Evolutionary conservation across 2,888 invertebrate genomes (phyloP).

Genomic region (Bugula neritina): DNA sequence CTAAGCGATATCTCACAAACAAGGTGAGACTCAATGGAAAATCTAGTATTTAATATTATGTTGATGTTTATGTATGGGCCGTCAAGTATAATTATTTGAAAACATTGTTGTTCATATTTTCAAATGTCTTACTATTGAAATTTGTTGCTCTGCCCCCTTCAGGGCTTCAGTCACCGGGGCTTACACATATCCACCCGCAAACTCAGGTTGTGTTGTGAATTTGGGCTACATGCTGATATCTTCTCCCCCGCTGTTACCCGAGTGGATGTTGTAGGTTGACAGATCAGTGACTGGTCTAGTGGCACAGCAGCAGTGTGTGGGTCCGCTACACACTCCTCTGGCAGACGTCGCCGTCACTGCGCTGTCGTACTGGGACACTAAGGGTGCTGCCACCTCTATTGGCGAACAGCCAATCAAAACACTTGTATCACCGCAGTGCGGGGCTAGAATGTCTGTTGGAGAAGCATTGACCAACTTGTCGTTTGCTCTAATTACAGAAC

Average conservation of each 20-base stretch:
- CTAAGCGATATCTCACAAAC: slow-evolving; percentile 89
- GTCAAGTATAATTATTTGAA: no score
- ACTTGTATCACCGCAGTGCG: slow-evolving; percentile 72
- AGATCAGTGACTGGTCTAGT: slow-evolving; percentile 88
- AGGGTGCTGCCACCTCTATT: slow-evolving; percentile 87
- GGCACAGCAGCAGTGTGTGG: slow-evolving; percentile 96
- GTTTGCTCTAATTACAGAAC: slow-evolving; percentile 60
- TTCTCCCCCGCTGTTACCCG: no score
- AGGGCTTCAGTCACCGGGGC: no score
- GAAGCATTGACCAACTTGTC: slow-evolving; percentile 90
- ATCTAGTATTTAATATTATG: no score
- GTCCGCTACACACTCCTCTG: slow-evolving; percentile 89
- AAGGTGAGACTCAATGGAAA: no score
- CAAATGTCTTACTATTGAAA: no score
- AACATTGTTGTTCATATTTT: no score
- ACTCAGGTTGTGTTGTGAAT: no score
- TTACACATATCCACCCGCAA: no score
- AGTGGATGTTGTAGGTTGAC: slow-evolving; percentile 54
- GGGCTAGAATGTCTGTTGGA: slow-evolving; percentile 87
- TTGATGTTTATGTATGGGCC: no score
- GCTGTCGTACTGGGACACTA: slow-evolving; percentile 72
- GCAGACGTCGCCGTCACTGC: slow-evolving; percentile 85
- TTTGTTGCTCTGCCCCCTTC: no score
- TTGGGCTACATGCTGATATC: no score
- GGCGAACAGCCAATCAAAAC: slow-evolving; percentile 96